Evolutionary conservation across 2,113 vertebrate genomes (phyloP), one percentile per base, ranked within the genome.

Genomic region (Sarotherodon lohbergeri): DNA sequence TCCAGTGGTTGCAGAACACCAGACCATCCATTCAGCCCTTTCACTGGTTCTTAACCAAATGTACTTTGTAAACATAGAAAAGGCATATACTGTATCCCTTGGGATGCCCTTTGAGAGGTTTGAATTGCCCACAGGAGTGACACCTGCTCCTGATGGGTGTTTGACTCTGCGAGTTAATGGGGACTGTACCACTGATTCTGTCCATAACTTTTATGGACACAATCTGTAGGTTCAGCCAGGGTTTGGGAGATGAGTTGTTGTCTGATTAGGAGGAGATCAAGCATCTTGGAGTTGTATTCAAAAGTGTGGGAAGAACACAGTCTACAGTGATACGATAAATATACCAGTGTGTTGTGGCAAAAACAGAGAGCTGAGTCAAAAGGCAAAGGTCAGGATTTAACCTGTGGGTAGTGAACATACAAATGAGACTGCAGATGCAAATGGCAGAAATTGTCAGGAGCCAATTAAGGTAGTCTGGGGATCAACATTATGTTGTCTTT

Each of bases 311-410:
- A 48, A 76, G 68, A 73, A 73, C 1, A 22, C n/a, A 17, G 39
- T 73, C 39, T 73, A 9, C 0, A 0, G 13, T 46, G 13, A 73
- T 73, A 43, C 0, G 27, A 22, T 71, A 27, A 73, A 24, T 46
- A 24, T 0, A 27, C 39, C 68, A 46, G 68, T 46, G 39, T 73
- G 41, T 27, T 73, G 22, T 46, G 68, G 68, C 68, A 73, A 48
- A 73, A 27, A 16, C 22, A 73, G 41, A 73, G 41, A 17, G 5
- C 22, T 46, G 68, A 73, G 61, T 17, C 17, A 66, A 66, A 66
- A 36, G 9, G 61, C 34, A n/a, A n/a, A 36, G 22, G 2, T 48
- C 41, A 46, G 8, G 8, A 48, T 73, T 73, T 46, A 73, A 73
- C 41, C 68, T 73, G 22, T 73, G 41, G 22, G 22, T 48, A 73